A percentile compares a stretch with the other conserved stretches of the same genome.
Evolutionary conservation across 2,888 invertebrate genomes (phyloP).

Genomic region (Calameuta idolon): DNA sequence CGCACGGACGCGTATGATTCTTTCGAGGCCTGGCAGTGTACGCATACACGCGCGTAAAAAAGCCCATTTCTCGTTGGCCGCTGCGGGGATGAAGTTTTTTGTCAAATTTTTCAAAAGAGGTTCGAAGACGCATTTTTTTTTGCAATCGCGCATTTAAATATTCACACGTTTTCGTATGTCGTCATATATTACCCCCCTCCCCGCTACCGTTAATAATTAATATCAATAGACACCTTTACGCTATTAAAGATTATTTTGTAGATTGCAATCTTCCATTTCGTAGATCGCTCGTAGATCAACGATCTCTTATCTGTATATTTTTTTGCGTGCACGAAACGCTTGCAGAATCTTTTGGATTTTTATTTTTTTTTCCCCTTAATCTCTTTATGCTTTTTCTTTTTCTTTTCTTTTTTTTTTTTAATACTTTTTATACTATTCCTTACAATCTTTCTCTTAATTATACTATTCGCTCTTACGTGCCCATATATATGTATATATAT

Average conservation of each 20-base stretch:
- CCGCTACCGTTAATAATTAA: conserved; percentile 21
- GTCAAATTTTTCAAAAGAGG: too few species aligned
- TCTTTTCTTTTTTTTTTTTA: too few species aligned
- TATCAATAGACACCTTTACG: conserved; percentile 35
- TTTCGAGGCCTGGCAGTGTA: neutral
- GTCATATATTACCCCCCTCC: too few species aligned
- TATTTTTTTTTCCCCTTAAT: neutral
- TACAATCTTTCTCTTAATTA: neutral
- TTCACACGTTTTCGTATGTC: neutral
- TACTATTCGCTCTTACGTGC: conserved; percentile 37
- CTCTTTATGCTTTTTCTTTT: too few species aligned
- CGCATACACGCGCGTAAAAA: neutral
- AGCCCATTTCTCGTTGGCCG: conserved; percentile 7
- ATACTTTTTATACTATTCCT: too few species aligned
- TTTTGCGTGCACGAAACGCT: neutral
- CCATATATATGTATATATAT: conserved; percentile 28
- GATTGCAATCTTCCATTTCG: neutral
- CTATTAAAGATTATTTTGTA: conserved; percentile 35
- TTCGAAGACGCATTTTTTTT: neutral
- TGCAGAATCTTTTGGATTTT: neutral
- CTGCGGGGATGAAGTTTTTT: conserved; percentile 22
- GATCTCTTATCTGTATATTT: conserved; percentile 14
- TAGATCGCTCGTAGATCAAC: neutral
- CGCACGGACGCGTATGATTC: neutral
- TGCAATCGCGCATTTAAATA: neutral